phyloP scores from a whole-genome alignment of 53 echinoderm and acorn worm species.

The Zoroaster sp. region DNA sequence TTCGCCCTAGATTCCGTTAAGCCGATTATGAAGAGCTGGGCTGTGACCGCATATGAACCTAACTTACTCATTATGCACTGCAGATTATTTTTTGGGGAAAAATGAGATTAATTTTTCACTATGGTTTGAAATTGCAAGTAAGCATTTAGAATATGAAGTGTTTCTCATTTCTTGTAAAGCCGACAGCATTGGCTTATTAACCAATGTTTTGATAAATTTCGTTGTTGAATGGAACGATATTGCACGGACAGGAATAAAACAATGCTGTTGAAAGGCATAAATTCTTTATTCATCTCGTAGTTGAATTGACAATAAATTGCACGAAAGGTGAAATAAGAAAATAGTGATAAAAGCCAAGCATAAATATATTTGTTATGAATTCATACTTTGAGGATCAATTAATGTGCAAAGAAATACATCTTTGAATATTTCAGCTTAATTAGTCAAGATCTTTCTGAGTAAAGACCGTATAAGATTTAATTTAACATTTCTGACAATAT shows the following conservation, averaged over 20 bases:
- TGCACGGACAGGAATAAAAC: no score
- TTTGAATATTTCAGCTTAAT: background rate
- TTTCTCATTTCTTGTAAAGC: background rate
- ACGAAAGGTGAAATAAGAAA: no score
- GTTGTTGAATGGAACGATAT: background rate
- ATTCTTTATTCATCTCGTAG: no score
- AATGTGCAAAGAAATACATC: background rate
- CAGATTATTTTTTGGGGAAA: slow-evolving; percentile 10
- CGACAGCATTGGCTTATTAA: slow-evolving; percentile 15
- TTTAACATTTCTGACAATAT: no score
- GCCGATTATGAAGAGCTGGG: slow-evolving; percentile 23
- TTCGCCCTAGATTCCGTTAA: slow-evolving; percentile 49
- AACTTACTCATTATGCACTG: slow-evolving; percentile 28
- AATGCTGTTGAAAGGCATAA: no score
- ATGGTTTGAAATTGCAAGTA: slow-evolving; percentile 28
- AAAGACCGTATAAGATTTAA: no score
- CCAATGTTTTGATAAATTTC: background rate
- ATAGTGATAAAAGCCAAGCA: no score
- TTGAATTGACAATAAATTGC: no score
- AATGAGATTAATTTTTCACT: slow-evolving; percentile 21
- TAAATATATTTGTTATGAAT: no score
- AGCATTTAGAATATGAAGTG: slow-evolving; percentile 7
- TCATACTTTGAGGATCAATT: background rate
- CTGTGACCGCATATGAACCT: slow-evolving; percentile 48
- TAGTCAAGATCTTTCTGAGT: no score